Evolutionary conservation across 2,888 invertebrate genomes (phyloP).

Genomic region (Chloroclystis v-ata): DNA sequence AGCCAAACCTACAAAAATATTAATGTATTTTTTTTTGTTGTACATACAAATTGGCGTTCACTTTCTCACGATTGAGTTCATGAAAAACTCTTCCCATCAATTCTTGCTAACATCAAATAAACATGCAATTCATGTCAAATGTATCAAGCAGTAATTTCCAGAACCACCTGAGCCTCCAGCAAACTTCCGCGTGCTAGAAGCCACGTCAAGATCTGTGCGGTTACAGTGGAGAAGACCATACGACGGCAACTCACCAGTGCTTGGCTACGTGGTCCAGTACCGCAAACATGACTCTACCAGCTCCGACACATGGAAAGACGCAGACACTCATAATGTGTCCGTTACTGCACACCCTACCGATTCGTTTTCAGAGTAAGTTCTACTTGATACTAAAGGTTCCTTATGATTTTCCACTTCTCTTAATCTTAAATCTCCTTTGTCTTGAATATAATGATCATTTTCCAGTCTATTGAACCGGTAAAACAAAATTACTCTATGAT

Average conservation of each 20-base stretch:
- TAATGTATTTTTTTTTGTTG: background rate
- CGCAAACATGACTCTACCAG: conserved; percentile 75
- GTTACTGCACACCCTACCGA: conserved; percentile 56
- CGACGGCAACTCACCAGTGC: conserved; percentile 88
- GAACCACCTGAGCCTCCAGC: conserved; percentile 87
- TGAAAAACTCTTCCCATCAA: too few relatives aligned
- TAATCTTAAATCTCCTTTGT: too few relatives aligned
- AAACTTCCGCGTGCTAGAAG: conserved; percentile 81
- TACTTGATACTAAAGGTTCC: background rate
- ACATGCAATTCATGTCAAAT: too few relatives aligned
- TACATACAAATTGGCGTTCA: background rate
- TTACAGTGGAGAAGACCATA: conserved; percentile 85
- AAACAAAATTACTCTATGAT: too few relatives aligned
- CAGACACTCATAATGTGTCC: conserved; percentile 78
- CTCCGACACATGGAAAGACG: conserved; percentile 77
- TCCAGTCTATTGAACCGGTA: too few relatives aligned
- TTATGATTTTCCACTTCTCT: background rate
- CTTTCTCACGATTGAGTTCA: too few relatives aligned
- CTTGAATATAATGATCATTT: too few relatives aligned
- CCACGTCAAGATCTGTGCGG: conserved; percentile 80
- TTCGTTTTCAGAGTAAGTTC: conserved; percentile 58
- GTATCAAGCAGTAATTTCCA: conserved; percentile 36
- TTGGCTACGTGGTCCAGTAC: conserved; percentile 87
- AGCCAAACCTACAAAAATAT: too few relatives aligned
- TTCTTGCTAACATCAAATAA: too few relatives aligned